Conservation (phyloP, 2,113 vertebrate species). For the Pardalotus punctatus region DNA sequence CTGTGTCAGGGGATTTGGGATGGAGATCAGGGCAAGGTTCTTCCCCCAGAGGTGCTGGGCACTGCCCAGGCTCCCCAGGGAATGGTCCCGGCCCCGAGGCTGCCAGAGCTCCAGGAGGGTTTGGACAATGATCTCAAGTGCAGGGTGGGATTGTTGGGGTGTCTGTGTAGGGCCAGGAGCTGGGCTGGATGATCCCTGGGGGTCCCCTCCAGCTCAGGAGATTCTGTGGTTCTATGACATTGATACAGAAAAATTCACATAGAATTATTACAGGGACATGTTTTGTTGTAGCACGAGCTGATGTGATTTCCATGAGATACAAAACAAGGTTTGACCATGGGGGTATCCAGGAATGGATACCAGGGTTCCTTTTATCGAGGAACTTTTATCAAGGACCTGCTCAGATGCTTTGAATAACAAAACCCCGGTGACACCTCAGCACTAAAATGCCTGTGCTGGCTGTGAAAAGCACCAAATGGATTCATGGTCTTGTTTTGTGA, state of each 20-base stretch:
- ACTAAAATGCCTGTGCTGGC: rapidly evolving
- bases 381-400: neutral
- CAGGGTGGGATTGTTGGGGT: neutral
- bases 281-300: no score
- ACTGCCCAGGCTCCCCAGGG: neutral
- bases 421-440: neutral
- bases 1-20: rapidly evolving
- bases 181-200: rapidly evolving
- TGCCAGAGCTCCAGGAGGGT: neutral
- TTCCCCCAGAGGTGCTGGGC: neutral
- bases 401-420: neutral
- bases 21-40: neutral
- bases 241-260: neutral
- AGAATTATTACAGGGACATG: neutral
- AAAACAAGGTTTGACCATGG: rapidly evolving
- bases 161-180: neutral
- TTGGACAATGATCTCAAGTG: neutral
- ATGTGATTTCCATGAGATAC: neutral
- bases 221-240: neutral
- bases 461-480: rapidly evolving
- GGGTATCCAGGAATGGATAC: no score
- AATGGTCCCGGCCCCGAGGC: neutral
- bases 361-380: neutral
- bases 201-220: no score
- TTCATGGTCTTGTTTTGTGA: neutral